Evolutionary conservation across 1,140 invertebrate genomes (phyloP).

Genomic region (Drosophila tsacasi): DNA sequence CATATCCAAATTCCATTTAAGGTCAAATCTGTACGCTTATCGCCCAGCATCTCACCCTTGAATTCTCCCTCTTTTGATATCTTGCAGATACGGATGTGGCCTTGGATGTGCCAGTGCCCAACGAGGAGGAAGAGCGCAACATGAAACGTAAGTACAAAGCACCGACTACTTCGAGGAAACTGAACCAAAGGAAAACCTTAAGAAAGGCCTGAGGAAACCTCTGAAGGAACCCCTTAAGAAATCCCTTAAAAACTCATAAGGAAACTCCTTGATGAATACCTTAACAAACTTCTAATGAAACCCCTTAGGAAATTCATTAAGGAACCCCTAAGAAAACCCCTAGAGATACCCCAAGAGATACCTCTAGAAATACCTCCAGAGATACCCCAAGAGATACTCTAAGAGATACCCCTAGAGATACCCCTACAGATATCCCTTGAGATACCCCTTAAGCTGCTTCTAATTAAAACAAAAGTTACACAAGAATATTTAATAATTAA

Average conservation of each 20-base stretch:
- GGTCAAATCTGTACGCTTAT: slow-evolving; percentile 36
- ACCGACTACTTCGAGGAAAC: background rate
- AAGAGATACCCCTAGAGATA: background rate
- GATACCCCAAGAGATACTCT: background rate
- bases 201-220: background rate
- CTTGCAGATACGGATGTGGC: slow-evolving; percentile 89
- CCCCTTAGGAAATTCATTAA: too few species aligned
- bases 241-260: background rate
- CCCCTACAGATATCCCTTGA: background rate
- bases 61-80: slow-evolving; percentile 23
- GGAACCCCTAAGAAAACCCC: too few species aligned
- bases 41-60: slow-evolving; percentile 30
- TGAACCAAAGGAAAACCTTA: background rate
- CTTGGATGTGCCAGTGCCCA: slow-evolving; percentile 88
- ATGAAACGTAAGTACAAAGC: slow-evolving; percentile 89
- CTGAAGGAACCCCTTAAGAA: background rate
- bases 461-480: background rate
- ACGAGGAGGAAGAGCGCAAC: slow-evolving; percentile 91
- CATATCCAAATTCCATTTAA: slow-evolving; percentile 74
- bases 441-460: background rate
- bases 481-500: background rate
- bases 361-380: background rate
- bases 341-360: too few species aligned
- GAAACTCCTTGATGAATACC: background rate
- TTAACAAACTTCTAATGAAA: background rate